Percentiles rank a stretch among this genome's conserved stretches.
Evolutionary conservation across 2,113 vertebrate genomes (phyloP).

Genomic region (Stictonetta naevosa): DNA sequence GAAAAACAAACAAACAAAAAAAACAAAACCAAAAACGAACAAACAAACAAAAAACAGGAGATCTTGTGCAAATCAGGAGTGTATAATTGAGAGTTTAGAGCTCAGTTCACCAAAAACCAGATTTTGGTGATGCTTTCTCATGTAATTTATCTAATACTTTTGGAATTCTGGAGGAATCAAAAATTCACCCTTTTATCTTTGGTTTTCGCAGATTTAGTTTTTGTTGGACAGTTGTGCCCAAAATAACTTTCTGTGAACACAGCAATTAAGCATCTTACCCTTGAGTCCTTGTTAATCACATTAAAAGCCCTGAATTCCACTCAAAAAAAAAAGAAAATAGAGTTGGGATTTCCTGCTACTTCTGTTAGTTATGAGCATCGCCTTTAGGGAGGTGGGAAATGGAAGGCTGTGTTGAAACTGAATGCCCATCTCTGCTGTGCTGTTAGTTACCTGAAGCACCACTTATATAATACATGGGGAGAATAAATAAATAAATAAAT

Average conservation of each 20-base stretch:
- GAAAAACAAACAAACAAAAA: not conserved
- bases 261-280: not conserved
- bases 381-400: not conserved
- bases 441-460: not conserved
- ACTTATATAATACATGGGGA: not conserved
- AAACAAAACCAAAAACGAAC: no score
- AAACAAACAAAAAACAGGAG: not conserved
- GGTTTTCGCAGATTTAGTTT: not conserved
- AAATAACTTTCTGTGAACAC: not conserved
- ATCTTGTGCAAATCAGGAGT: not conserved
- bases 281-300: not conserved
- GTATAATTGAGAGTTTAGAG: not conserved
- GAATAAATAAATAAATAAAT: no score
- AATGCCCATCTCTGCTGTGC: not conserved
- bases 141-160: not conserved
- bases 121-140: not conserved
- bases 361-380: not conserved
- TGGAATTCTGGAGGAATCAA: not conserved
- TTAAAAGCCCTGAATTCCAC: not conserved
- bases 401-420: not conserved
- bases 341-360: not conserved
- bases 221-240: not conserved
- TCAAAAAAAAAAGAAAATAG: not conserved
- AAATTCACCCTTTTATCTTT: not conserved
- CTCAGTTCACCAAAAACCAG: not conserved